Evolutionary conservation across 2,797 vertebrate genomes (phyloP), one percentile per base, ranked within the genome.

Genomic region (Bovichtus variegatus): DNA sequence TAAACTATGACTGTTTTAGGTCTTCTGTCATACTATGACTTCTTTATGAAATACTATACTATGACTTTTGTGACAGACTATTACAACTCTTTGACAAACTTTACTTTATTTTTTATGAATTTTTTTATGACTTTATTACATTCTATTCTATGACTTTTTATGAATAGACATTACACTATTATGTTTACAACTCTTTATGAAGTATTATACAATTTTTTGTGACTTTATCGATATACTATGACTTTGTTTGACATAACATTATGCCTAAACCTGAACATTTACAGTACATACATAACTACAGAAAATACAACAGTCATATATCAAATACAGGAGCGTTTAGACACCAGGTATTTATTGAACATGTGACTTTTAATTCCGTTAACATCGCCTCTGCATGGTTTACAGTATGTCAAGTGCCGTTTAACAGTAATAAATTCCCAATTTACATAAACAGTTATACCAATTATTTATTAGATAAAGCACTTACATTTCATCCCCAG

Each of bases 281-380:
- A 70, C 66, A 44, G 31, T 9, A 7, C 31, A 34, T 16, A 62
- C 47, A 49, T 8, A 31, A 41, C 49, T 44, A 78, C 3, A 6
- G 58, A 63, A 68, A 80, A 66, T 47, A 75, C 63, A 61, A 49
- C 23, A 71, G 19, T 60, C 10, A 21, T 2, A 36, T 60, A 54
- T 73, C 23, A 63, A 50, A 73, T 58, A 82, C 53, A 53, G 53
- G 31, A 59, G 43, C 3, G 62, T 44, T 57, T 4, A 71, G 16
- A 61, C 27, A 57, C 7, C 46, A 68, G 47, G 59, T 68, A 59
- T 66, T 80, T 59, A 81, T 21, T 54, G 25, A 71, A 81, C 60
- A 21, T 6, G 21, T 61, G 51, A 55, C 64, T 76, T n/a, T 51
- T 10, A 31, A n/a, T 46, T 78, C 16, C 18, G 62, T 74, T 23